Evolutionary conservation across 2,113 vertebrate genomes (phyloP), one percentile per base, ranked within the genome.

Genomic region (Dasypus novemcinctus): DNA sequence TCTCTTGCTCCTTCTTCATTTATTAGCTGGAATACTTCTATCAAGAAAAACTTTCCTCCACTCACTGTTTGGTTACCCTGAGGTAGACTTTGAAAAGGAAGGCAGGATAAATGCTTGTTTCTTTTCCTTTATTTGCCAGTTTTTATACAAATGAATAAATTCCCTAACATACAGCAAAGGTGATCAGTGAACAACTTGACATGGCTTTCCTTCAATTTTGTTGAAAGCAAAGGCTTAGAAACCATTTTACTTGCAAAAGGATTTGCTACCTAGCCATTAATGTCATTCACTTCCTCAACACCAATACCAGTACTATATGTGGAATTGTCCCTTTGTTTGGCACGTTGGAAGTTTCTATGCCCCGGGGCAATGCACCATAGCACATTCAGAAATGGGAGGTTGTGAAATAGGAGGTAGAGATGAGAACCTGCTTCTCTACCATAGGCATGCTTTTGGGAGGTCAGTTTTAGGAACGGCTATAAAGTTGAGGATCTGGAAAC

Each of bases 71-170:
- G 59, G 29, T 66, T 75, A 75, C 49, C 17, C 64, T 61, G 49
- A 80, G 43, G 38, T 61, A 63, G 68, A 31, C 43, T 82, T 86
- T 75, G 52, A 43, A 91, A 81, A 93, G 49, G 25, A 81, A 81
- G 59, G 41, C 33, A 82, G 68, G n/a, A 85, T 61, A 94, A 92
- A 92, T 85, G 38, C 76, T 90, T 78, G 38, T 68, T 76, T 57
- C 23, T 94, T 88, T 71, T 71, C 11, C 49, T 84, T 80, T 74
- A 74, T 79, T 66, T 95, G 64, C 18, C 17, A n/a, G 5, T 86
- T 87, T 91, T 87, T 76, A 71, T 94, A 52, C 36, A 90, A 68
- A 59, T 68, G 57, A 86, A 86, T 90, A 46, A 18, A 4, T 91
- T 76, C 41, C n/a, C 36, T 91, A n/a, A 46, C 4, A 46, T 64